These are phyloP conservation scores for Lophius piscatorius DNA, from an alignment of 2,113 vertebrate genomes.

Conservation along the genomic window DNA sequence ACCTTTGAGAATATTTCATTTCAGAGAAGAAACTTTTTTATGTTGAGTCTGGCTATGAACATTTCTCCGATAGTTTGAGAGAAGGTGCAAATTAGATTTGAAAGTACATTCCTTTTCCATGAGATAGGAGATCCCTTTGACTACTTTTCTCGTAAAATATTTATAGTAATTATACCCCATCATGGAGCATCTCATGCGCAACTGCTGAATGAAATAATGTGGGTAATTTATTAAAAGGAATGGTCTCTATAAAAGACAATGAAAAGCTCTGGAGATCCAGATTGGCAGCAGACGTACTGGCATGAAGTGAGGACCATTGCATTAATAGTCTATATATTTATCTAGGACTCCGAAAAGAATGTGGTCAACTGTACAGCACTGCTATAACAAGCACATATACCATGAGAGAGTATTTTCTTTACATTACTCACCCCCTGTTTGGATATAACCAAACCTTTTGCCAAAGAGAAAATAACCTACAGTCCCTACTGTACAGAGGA, in stretches of 20 bases:
- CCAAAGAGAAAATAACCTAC: background rate
- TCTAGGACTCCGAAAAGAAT: too few relatives aligned
- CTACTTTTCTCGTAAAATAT: constrained; percentile 3
- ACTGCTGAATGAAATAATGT: background rate
- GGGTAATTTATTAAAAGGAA: too few relatives aligned
- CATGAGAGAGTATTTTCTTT: too few relatives aligned
- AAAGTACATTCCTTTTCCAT: background rate
- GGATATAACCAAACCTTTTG: too few relatives aligned
- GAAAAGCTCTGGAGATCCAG: too few relatives aligned
- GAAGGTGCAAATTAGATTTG: background rate
- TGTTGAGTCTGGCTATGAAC: constrained; percentile 7
- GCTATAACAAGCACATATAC: too few relatives aligned
- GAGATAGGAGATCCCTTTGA: background rate
- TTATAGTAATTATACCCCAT: background rate
- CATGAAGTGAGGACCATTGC: too few relatives aligned
- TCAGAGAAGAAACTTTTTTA: background rate
- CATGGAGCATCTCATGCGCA: background rate
- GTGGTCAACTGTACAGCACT: too few relatives aligned
- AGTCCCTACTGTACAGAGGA: background rate
- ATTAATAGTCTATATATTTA: too few relatives aligned
- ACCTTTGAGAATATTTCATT: constrained; percentile 10
- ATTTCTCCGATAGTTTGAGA: background rate
- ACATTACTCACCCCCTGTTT: too few relatives aligned
- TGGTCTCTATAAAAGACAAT: too few relatives aligned
- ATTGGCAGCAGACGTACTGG: too few relatives aligned